Evolutionary conservation across 1,140 invertebrate species (phyloP), one percentile per base, ranked within the genome.

Genomic region (Babylonia areolata): DNA sequence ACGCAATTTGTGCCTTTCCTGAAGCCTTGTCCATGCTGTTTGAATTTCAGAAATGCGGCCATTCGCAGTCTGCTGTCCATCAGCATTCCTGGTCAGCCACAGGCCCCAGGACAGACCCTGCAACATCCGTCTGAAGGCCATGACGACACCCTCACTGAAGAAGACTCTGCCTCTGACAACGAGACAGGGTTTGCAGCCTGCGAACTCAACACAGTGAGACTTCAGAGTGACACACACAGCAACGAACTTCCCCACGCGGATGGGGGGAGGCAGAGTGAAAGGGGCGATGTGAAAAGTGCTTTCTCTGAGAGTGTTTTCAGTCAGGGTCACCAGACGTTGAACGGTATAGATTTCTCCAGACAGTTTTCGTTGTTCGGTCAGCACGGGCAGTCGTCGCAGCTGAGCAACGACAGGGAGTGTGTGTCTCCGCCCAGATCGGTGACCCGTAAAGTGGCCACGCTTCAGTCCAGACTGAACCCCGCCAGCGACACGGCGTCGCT

Each of bases 401-500:
- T 2, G 28, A 37, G 9, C 1, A 40, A 84, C 1, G n/a, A 20
- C 3, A 46, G 31, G 17, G 42, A 35, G 9, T 31, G 71, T n/a
- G 35, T 42, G 33, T 84, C 85, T 1, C 86, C 82, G 31, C 42
- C 78, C 3, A 87, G 85, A 39, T 87, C 86, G 11, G 51, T 87
- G 54, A 87, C 86, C 11, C 77, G 86, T 1, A 87, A 87, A 64
- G 84, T 87, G 5, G 86, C 86, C 31, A 81, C 78, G 35, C 35
- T 81, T 39, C 84, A 88, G 46, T 69, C 80, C 33, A 58, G 81
- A 39, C 39, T 39, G 35, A 73, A 35, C 31, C 42, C 80, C 69
- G 80, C 73, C 39, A 83, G 33, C 11, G 85, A 84, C 35, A 86
- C 81, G 31, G 69, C 58, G 17, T 35, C 81, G 3, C 71, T 86